A percentile compares a stretch with the other conserved stretches of the same genome.
Conservation (phyloP, 1,140 invertebrate species). For the Drosophila virilis region DNA sequence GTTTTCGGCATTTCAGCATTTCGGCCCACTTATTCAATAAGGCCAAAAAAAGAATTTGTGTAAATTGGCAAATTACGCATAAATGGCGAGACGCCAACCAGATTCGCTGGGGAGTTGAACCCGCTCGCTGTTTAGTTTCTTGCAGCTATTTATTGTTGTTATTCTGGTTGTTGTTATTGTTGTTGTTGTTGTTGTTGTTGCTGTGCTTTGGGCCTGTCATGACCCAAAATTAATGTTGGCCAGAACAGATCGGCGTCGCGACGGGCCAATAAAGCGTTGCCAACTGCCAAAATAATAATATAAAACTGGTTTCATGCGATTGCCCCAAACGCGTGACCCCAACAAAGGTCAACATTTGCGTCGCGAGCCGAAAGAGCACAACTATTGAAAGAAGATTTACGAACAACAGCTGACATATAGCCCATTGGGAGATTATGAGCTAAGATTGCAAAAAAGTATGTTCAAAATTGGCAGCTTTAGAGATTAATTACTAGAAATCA, state of each 20-base stretch:
- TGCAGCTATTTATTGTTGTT: background rate
- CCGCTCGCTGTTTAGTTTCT: background rate
- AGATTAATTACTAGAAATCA: background rate
- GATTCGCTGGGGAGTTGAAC: slow-evolving; percentile 55
- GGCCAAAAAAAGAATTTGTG: slow-evolving; percentile 61
- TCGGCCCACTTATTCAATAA: slow-evolving; percentile 49
- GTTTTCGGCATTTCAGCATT: slow-evolving; percentile 21
- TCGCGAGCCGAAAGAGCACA: background rate
- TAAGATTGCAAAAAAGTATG: background rate
- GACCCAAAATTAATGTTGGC: slow-evolving; percentile 41
- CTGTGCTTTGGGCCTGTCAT: slow-evolving; percentile 25
- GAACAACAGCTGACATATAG: slow-evolving; percentile 6
- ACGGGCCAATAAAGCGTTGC: slow-evolving; percentile 28
- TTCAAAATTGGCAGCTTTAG: background rate
- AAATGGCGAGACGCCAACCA: slow-evolving; percentile 54
- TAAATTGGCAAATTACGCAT: slow-evolving; percentile 76
- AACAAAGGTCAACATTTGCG: slow-evolving; percentile 32
- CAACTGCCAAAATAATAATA: background rate
- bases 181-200: background rate
- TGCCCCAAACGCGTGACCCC: slow-evolving; percentile 26
- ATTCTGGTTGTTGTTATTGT: background rate
- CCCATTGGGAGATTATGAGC: background rate
- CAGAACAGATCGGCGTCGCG: slow-evolving; percentile 29
- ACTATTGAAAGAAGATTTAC: background rate
- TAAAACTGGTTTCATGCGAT: slow-evolving; percentile 30